Conservation (phyloP, 2,797 vertebrate species). For the Sebastes cheni region DNA sequence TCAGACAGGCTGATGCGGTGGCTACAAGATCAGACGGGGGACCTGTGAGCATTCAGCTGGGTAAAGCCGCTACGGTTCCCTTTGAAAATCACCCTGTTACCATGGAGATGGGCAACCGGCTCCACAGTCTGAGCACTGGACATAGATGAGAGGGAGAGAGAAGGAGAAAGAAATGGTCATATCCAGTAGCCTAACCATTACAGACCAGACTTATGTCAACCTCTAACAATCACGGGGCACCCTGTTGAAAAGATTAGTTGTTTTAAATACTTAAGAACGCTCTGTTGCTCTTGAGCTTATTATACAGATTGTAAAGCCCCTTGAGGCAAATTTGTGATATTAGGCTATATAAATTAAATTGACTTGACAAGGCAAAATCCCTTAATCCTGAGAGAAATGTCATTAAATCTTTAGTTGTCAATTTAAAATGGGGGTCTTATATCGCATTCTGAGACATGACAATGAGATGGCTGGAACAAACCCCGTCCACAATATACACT, state of each 20-base stretch:
- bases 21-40: slow-evolving; percentile 38
- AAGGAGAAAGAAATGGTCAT: background rate
- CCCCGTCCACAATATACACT: too few species aligned
- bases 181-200: background rate
- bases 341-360: too few species aligned
- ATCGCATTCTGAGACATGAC: background rate
- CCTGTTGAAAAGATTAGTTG: background rate
- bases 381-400: too few species aligned
- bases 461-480: background rate
- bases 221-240: background rate
- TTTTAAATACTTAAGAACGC: background rate
- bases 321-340: too few species aligned
- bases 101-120: slow-evolving; percentile 66
- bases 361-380: too few species aligned
- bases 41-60: slow-evolving; percentile 60
- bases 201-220: background rate
- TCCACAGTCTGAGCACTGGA: slow-evolving; percentile 45
- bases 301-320: background rate
- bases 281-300: background rate
- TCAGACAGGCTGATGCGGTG: slow-evolving; percentile 31
- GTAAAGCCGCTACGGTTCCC: slow-evolving; percentile 32
- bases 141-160: slow-evolving; percentile 49
- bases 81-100: slow-evolving; percentile 74
- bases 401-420: too few species aligned
- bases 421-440: too few species aligned